phyloP scores from a whole-genome alignment of 2,888 invertebrate species.

The Ophion ellenae region DNA sequence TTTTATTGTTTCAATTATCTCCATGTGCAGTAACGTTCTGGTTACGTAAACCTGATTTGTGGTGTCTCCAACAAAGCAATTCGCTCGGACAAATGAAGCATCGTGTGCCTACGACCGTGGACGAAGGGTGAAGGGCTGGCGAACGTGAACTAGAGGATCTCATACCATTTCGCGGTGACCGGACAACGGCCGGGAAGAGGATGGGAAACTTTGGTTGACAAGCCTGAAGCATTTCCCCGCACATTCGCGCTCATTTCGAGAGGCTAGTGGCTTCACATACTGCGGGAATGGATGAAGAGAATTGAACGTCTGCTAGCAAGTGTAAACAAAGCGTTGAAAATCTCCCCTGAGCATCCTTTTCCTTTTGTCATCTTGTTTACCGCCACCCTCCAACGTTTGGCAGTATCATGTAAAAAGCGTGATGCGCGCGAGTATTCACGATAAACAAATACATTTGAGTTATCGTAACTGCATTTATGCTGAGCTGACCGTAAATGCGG shows the following conservation, averaged over 20 bases:
- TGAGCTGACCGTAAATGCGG: no score
- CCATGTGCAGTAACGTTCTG: constrained; percentile 13
- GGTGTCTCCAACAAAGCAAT: constrained; percentile 69
- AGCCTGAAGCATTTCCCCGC: constrained; percentile 50
- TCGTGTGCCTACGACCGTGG: constrained; percentile 41
- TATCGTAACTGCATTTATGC: no score
- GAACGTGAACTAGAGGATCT: constrained; percentile 39
- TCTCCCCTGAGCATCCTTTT: constrained; percentile 33
- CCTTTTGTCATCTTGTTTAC: constrained; percentile 19
- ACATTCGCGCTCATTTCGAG: constrained; percentile 38
- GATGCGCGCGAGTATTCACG: neutral
- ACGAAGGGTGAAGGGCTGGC: neutral
- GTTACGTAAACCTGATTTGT: constrained; percentile 26
- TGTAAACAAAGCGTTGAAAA: constrained; percentile 65
- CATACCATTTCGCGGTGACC: constrained; percentile 61
- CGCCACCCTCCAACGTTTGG: constrained; percentile 4
- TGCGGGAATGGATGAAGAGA: constrained; percentile 4
- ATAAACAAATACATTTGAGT: neutral
- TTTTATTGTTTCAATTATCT: constrained; percentile 10
- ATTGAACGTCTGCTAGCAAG: constrained; percentile 62
- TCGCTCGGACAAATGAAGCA: constrained; percentile 69
- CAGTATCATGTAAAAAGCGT: neutral
- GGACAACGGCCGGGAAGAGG: constrained; percentile 54
- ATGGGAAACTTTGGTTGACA: constrained; percentile 50
- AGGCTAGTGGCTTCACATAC: constrained; percentile 8